Evolutionary conservation across 2,797 vertebrate species (phyloP).

Genomic region (Centropyge bicolor): DNA sequence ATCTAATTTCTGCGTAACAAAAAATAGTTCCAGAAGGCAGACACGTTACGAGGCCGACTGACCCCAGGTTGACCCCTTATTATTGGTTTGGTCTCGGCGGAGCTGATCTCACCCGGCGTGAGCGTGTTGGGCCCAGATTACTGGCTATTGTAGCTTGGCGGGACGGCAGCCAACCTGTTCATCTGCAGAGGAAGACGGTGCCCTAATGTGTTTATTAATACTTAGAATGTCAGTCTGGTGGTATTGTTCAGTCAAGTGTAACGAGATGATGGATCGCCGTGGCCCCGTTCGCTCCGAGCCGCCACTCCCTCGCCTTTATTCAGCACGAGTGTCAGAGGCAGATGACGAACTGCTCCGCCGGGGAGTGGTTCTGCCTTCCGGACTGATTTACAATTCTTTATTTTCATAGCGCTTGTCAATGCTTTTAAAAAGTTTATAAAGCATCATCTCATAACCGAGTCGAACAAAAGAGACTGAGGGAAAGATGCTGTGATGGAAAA

Average conservation of each 20-base stretch:
- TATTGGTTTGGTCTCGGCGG: conserved; percentile 29
- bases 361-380: conserved; percentile 41
- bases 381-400: conserved; percentile 22
- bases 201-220: conserved; percentile 52
- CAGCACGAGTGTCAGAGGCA: conserved; percentile 16
- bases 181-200: conserved; percentile 36
- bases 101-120: conserved; percentile 25
- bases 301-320: conserved; percentile 46
- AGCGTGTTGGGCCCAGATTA: conserved; percentile 27
- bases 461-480: conserved; percentile 12
- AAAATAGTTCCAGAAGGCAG: conserved; percentile 24
- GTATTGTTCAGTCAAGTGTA: conserved; percentile 48
- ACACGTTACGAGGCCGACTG: conserved; percentile 23
- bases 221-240: conserved; percentile 31
- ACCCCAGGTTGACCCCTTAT: conserved; percentile 37
- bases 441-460: neutral
- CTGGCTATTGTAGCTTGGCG: conserved; percentile 30
- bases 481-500: conserved; percentile 5
- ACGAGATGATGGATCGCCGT: conserved; percentile 35
- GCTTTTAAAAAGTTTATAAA: conserved; percentile 21
- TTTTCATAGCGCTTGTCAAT: conserved; percentile 30
- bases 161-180: conserved; percentile 38
- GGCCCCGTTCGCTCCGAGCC: conserved; percentile 8
- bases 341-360: conserved; percentile 8
- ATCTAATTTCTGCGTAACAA: conserved; percentile 43